Percentiles rank a stretch among this genome's conserved stretches.
phyloP scores from a whole-genome alignment of 2,113 vertebrate species.

The Sialia sialis region DNA sequence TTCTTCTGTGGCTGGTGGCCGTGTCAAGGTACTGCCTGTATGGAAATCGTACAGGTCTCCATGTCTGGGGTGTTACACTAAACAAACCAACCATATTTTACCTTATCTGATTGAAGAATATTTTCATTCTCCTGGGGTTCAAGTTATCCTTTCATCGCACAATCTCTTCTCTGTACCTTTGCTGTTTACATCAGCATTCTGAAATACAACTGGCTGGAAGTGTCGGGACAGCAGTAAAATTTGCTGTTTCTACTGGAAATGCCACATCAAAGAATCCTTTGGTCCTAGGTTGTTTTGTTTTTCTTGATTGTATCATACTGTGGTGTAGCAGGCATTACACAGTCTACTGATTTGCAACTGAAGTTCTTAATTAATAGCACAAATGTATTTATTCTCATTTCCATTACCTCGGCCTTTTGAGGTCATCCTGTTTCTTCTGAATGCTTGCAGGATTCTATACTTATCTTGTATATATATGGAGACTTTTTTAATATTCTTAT shows the following conservation, averaged over 20 bases:
- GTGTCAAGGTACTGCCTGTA: accelerated
- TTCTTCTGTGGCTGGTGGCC: not conserved
- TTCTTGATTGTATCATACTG: not conserved
- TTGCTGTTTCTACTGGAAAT: not conserved
- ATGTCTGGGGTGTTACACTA: not conserved
- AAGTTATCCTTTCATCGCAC: not conserved
- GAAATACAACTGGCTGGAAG: not conserved
- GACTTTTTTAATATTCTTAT: not conserved
- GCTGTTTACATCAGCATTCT: not conserved
- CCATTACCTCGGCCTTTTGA: not conserved
- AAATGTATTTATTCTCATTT: not conserved
- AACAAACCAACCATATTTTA: not conserved
- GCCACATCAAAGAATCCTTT: not conserved
- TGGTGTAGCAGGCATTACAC: not conserved
- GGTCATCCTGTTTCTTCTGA: not conserved
- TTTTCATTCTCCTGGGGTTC: not conserved
- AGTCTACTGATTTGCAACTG: not conserved
- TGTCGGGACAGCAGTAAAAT: not conserved
- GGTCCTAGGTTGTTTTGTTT: not conserved
- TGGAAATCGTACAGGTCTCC: not conserved
- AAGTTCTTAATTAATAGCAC: not conserved
- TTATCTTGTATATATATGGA: not conserved
- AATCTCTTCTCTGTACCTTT: not conserved
- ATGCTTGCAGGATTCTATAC: not conserved
- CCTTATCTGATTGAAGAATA: not conserved